Evolutionary conservation across 2,888 invertebrate genomes (phyloP).

Genomic region (Podotricha telesiphe): DNA sequence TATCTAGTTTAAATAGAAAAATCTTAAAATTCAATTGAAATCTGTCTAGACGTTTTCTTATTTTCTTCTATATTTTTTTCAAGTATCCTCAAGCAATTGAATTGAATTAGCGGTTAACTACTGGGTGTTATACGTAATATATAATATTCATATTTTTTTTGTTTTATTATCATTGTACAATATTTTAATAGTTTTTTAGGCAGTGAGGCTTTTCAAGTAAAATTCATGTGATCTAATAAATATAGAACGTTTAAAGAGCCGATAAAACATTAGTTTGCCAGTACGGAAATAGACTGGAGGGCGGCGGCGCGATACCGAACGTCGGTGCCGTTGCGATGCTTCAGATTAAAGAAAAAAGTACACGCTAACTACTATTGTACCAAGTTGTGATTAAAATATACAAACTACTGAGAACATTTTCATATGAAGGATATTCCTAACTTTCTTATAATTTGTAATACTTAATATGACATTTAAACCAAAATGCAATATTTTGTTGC

Average conservation of each 20-base stretch:
- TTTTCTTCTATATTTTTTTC: background rate
- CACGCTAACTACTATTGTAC: background rate
- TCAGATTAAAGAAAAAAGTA: conserved; percentile 15
- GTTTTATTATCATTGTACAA: no score
- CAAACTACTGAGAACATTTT: background rate
- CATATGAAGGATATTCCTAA: background rate
- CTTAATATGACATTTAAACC: background rate
- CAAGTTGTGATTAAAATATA: background rate
- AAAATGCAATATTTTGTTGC: background rate
- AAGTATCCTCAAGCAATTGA: background rate
- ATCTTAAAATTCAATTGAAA: background rate
- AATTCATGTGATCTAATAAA: background rate
- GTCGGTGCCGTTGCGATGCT: conserved; percentile 18
- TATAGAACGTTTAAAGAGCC: conserved; percentile 21
- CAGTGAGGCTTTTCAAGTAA: background rate
- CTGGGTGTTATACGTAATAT: background rate
- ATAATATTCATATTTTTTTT: background rate
- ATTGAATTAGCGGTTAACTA: background rate
- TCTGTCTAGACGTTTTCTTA: background rate
- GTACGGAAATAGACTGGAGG: conserved; percentile 62
- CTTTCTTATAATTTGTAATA: background rate
- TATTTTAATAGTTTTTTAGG: background rate
- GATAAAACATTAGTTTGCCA: conserved; percentile 35
- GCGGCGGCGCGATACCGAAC: conserved; percentile 43
- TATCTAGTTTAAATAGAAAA: background rate